A percentile compares a stretch with the other conserved stretches of the same genome.
These are phyloP conservation scores for Pantala flavescens DNA, from an alignment of 1,140 invertebrate species.

Conservation along the genomic window DNA sequence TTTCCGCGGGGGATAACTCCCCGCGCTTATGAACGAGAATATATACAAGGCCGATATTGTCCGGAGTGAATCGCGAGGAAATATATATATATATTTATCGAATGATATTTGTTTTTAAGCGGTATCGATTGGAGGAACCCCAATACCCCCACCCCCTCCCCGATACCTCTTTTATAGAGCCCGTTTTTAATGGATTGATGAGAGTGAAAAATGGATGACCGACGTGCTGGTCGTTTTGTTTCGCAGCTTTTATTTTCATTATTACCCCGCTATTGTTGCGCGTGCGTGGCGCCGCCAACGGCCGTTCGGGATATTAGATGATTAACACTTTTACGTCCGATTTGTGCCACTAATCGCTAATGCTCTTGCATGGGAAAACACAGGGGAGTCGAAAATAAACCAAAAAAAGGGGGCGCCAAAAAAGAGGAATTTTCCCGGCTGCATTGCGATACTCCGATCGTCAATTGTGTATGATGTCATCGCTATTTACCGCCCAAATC, in stretches of 20 bases:
- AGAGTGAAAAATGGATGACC: background rate
- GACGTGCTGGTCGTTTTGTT: background rate
- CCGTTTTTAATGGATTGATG: background rate
- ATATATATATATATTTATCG: background rate
- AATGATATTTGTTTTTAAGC: slow-evolving; percentile 8
- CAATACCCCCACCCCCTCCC: background rate
- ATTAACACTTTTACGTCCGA: slow-evolving; percentile 9
- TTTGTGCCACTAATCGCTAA: background rate
- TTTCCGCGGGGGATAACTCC: background rate
- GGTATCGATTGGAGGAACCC: background rate
- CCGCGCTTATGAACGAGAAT: too few relatives aligned
- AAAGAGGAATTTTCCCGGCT: too few relatives aligned
- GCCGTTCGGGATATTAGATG: background rate
- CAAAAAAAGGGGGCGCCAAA: too few relatives aligned
- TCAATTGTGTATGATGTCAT: too few relatives aligned
- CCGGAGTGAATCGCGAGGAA: background rate
- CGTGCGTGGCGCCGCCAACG: background rate
- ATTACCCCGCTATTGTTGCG: background rate
- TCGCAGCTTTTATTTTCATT: background rate
- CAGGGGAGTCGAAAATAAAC: background rate
- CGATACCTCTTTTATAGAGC: background rate
- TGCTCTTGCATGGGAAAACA: background rate
- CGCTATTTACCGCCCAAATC: too few relatives aligned
- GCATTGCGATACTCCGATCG: too few relatives aligned
- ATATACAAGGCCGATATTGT: background rate